Conservation (phyloP, 2,888 invertebrate genomes). For the Anodontia alba region DNA sequence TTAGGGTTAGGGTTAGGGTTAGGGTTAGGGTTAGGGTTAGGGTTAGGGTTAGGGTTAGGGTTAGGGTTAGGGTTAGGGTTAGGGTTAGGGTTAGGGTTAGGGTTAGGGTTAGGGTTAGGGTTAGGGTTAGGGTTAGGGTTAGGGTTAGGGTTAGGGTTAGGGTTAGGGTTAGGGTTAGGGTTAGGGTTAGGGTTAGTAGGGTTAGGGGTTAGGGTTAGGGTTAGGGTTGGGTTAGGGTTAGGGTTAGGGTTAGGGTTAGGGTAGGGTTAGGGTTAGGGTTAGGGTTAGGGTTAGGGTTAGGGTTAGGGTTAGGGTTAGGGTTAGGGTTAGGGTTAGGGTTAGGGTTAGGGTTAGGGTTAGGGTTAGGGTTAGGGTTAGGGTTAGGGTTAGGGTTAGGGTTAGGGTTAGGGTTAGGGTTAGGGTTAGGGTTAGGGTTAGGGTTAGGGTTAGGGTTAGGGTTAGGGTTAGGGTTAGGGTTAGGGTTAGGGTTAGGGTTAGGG, state of each 20-base stretch:
- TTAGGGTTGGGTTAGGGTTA: conserved; percentile 20
- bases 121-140: conserved; percentile 22
- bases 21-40: conserved; percentile 9
- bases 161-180: conserved; percentile 25
- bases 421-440: conserved; percentile 1
- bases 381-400: not conserved
- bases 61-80: conserved; percentile 15
- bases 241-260: conserved; percentile 42
- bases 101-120: conserved; percentile 21
- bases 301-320: conserved; percentile 11
- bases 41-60: conserved; percentile 6
- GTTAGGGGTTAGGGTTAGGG: not conserved
- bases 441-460: not conserved
- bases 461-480: not conserved
- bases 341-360: not conserved
- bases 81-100: conserved; percentile 13
- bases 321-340: conserved; percentile 3
- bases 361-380: conserved; percentile 6
- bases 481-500: not conserved
- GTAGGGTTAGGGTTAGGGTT: conserved; percentile 34
- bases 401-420: not conserved
- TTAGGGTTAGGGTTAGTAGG: conserved; percentile 2
- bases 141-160: conserved; percentile 26
- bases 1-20: conserved; percentile 15
- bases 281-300: conserved; percentile 14